Evolutionary conservation across 2,888 invertebrate genomes (phyloP).

Genomic region (Drosophila birchii): DNA sequence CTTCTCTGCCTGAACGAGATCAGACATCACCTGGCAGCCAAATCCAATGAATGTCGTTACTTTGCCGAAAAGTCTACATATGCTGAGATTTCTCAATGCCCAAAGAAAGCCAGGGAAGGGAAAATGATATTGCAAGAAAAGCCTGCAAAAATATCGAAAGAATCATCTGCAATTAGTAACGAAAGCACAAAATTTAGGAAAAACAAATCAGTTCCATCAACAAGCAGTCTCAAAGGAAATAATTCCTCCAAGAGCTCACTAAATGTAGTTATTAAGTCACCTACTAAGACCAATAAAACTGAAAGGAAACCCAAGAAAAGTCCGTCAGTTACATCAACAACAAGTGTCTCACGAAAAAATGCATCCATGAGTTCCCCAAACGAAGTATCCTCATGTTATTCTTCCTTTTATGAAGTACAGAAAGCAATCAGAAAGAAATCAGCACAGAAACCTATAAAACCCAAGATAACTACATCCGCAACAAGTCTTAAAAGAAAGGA

Average conservation of each 20-base stretch:
- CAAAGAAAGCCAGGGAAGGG: not conserved
- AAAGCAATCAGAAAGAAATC: too few species aligned
- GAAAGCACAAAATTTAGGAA: not conserved
- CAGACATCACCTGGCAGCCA: conserved; percentile 7
- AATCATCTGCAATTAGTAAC: not conserved
- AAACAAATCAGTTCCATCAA: not conserved
- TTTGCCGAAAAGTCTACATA: conserved; percentile 38
- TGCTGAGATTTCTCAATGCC: not conserved
- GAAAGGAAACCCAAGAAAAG: not conserved
- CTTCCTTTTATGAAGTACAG: not conserved
- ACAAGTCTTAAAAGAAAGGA: too few species aligned
- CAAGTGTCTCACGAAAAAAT: too few species aligned
- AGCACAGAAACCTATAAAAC: not conserved
- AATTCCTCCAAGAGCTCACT: not conserved
- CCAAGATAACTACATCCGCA: not conserved
- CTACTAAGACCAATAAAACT: not conserved
- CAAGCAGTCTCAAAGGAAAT: not conserved
- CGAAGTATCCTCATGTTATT: not conserved
- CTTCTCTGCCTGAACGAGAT: conserved; percentile 26
- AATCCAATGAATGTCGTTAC: not conserved
- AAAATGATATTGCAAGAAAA: not conserved
- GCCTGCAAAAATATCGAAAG: too few species aligned
- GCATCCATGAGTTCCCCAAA: not conserved
- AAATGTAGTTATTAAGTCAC: rapidly evolving
- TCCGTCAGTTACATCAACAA: not conserved